A percentile compares a stretch with the other conserved stretches of the same genome.
Evolutionary conservation across 2,888 invertebrate species (phyloP).

Genomic region (Plagodis pulveraria): DNA sequence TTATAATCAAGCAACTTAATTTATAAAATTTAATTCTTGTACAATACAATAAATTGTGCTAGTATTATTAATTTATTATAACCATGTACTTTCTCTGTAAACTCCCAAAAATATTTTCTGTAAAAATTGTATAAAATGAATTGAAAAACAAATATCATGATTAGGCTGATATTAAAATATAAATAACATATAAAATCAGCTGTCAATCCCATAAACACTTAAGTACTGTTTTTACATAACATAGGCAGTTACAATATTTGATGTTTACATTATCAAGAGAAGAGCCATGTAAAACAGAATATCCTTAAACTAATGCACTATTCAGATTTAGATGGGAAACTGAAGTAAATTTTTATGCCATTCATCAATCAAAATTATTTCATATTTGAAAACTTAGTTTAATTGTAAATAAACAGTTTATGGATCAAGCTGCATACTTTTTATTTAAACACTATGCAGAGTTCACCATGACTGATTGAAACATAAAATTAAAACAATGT

Average conservation of each 20-base stretch:
- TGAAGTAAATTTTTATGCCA: neutral
- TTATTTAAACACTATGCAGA: too few species aligned
- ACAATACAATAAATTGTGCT: conserved; percentile 50
- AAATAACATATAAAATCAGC: neutral
- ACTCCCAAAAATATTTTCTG: neutral
- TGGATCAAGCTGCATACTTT: neutral
- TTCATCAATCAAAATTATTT: conserved; percentile 6
- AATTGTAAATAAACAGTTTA: neutral
- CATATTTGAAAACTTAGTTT: neutral
- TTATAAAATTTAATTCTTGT: conserved; percentile 31
- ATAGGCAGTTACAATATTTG: neutral
- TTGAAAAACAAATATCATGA: neutral
- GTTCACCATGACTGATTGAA: too few species aligned
- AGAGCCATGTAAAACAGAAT: neutral
- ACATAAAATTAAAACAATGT: too few species aligned
- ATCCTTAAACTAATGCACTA: neutral
- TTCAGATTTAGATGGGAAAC: neutral
- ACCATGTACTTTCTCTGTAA: conserved; percentile 46
- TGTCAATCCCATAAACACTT: neutral
- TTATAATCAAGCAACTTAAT: conserved; percentile 46
- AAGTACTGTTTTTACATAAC: neutral
- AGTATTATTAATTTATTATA: conserved; percentile 36
- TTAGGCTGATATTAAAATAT: neutral
- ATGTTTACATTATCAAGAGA: neutral
- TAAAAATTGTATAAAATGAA: too few species aligned